Evolutionary conservation across 2,113 vertebrate species (phyloP), one percentile per base, ranked within the genome.

Genomic region (Heterotilapia buettikoferi): DNA sequence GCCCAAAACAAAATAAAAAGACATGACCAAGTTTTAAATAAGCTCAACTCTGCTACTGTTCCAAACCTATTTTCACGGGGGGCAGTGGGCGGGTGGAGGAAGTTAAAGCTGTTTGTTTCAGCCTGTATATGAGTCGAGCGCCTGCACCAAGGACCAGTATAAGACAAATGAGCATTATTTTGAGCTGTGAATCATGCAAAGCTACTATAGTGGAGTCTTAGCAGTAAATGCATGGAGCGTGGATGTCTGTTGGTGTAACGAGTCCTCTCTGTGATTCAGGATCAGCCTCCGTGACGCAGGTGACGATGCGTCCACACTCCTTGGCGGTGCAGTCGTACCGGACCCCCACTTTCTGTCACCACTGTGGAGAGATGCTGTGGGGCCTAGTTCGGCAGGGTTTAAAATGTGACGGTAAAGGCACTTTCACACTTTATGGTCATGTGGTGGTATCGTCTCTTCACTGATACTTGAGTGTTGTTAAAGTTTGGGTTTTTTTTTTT

Each of bases 341-440:
- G 54, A 94, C 92, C 2, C 96, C 96, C 54, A 96, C 96, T 1
- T 97, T 97, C 89, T 97, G 96, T 40, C 92, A 97, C 91, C 94
- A 96, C 93, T 97, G 96, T 24, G 96, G 96, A 1, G 96, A 97
- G 24, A 97, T 97, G 96, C 88, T 97, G 38, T 97, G 96, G 96
- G 96, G 96, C 3, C 93, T 97, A 7, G 89, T 97, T 1, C 92
- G 96, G 2, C 96, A 97, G 92, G 96, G 96, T 2, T 33, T 97
- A 2, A 96, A 95, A 68, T 97, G 96, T 89, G 95, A 96, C 82
- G 96, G 96, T 96, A 89, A 81, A 2, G 24, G 18, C 1, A 2
- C 45, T 7, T 12, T 2, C 6, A 10, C 9, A 3, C 31, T 10
- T 21, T 29, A 8, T 7, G 1, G 24, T 31, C 4, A 3, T 31